Conservation (phyloP, 2,113 vertebrate genomes). For the Dipodomys ordii region DNA sequence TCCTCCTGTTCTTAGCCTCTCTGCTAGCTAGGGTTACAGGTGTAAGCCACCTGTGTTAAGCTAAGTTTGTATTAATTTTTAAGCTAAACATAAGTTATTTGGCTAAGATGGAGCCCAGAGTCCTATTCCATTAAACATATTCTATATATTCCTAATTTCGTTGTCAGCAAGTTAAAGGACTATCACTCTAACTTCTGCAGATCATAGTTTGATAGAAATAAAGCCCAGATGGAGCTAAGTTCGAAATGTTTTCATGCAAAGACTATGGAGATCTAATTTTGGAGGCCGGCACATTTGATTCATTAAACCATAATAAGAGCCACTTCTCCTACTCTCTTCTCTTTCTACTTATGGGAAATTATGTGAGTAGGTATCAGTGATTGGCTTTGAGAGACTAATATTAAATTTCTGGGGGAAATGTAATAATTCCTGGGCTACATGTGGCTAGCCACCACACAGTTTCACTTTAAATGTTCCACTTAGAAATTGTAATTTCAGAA, state of each 20-base stretch:
- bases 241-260: conserved; percentile 28
- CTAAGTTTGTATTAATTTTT: too few species aligned
- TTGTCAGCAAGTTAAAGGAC: background rate
- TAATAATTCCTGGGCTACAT: background rate
- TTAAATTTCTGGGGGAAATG: background rate
- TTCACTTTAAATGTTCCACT: background rate
- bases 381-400: background rate
- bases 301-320: conserved; percentile 38
- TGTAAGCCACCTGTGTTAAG: too few species aligned
- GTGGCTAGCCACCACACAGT: background rate
- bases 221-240: background rate
- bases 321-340: background rate
- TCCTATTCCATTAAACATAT: background rate
- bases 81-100: too few species aligned
- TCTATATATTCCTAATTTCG: conserved; percentile 23
- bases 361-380: background rate
- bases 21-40: too few species aligned
- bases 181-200: background rate
- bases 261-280: background rate
- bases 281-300: background rate
- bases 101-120: background rate
- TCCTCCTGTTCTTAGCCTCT: too few species aligned
- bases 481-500: background rate
- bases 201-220: conserved; percentile 42
- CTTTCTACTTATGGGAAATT: conserved; percentile 20